A percentile compares a stretch with the other conserved stretches of the same genome.
phyloP scores from a whole-genome alignment of 2,113 vertebrate genomes.

The Callipepla californica region DNA sequence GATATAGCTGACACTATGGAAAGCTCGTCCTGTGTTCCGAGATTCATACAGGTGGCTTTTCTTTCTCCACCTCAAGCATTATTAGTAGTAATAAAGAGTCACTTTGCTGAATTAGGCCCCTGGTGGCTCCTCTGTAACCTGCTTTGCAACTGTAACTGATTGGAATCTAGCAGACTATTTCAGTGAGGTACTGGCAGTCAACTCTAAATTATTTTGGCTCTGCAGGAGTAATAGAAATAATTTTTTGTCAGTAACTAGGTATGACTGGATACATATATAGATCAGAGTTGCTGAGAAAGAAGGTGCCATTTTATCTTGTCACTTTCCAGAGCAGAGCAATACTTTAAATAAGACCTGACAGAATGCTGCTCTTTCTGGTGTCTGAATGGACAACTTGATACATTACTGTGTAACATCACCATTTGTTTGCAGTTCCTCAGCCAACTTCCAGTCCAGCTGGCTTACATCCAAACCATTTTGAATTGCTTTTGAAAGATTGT shows the following conservation, averaged over 20 bases:
- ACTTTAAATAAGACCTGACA: slow-evolving; percentile 17
- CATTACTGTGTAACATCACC: background rate
- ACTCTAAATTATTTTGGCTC: background rate
- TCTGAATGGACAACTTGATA: background rate
- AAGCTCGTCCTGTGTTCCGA: background rate
- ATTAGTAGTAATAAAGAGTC: background rate
- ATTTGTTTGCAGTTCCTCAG: slow-evolving; percentile 18
- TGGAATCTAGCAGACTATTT: background rate
- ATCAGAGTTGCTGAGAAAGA: background rate
- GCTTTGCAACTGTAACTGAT: background rate
- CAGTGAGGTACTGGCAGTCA: background rate
- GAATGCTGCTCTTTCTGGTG: background rate
- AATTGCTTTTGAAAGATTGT: slow-evolving; percentile 30
- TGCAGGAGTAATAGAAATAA: background rate
- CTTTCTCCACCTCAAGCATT: background rate
- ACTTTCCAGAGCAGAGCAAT: background rate
- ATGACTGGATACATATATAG: background rate
- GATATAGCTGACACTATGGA: background rate
- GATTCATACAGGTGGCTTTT: background rate
- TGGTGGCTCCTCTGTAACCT: background rate
- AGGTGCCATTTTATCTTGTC: slow-evolving; percentile 22
- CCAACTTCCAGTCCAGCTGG: slow-evolving; percentile 35
- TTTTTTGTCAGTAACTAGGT: background rate
- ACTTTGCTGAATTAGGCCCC: background rate
- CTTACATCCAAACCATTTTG: background rate